Evolutionary conservation across 2,888 invertebrate species (phyloP), one percentile per base, ranked within the genome.

Genomic region (Dorcus hopei): DNA sequence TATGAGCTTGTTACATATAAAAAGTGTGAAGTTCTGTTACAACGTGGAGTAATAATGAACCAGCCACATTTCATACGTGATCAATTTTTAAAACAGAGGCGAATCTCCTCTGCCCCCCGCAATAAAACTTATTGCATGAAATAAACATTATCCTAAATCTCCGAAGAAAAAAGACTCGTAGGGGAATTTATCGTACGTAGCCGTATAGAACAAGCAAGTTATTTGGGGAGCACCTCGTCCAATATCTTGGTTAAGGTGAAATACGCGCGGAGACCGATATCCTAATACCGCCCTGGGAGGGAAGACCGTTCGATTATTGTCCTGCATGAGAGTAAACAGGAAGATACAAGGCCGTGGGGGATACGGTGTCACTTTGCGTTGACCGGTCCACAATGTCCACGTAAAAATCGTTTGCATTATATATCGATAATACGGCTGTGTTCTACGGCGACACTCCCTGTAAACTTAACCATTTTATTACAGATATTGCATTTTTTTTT

Each of bases 301-400:
- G 60, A 62, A 59, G 61, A 59, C 60, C 60, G 63, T 65, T 69
- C 69, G 69, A 69, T 69, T 69, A 69, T 69, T 69, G 69, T 67
- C 68, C 67, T 62, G 65, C 62, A 61, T 62, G 63, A 64, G 62
- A 68, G 69, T 67, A 69, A 68, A 68, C 67, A 68, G 66, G 67
- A 66, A 69, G 68, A 67, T 69, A 69, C 66, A 67, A 65, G 67
- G 64, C 69, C 66, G 54, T 55, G 42, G 69, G 66, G 69, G 68
- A 57, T 55, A 53, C 56, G 58, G 57, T 65, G 68, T 69, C 69
- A 68, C 65, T 67, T 69, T 66, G 61, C 64, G 65, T 65, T 65
- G 64, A 66, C 67, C 67, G 64, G 58, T 54, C 62, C 49, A 62
- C 62, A 61, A 52, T 49, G 50, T 43, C 39, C 54, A 43, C 38